Base-by-base conservation (phyloP, 2,888 invertebrate genomes). In the Neuroscelio doddi region DNA sequence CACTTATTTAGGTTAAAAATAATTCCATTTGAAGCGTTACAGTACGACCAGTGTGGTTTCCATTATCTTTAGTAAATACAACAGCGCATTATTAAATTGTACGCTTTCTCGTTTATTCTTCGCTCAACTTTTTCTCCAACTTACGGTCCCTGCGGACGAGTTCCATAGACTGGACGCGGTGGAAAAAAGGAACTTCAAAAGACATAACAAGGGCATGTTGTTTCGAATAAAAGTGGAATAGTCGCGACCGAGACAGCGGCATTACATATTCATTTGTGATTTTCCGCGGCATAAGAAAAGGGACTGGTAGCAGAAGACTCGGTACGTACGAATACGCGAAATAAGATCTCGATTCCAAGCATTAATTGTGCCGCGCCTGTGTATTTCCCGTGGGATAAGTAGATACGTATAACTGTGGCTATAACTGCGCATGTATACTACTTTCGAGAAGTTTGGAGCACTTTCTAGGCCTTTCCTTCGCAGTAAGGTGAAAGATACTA, bases 241-340 rank as follows among this genome's bases (percentile, higher is more conserved):
- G 17, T 34, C 15, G 32, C n/a, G 26, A 38, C 24, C 34, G 44
- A 56, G 45, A 27, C 42, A 64, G 38, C 30, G 39, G 58, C 75
- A 80, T 80, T 80, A 81, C 76, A 72, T 79, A 83, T 82, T 80
- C 80, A 81, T 81, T 82, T 74, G 76, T 75, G 76, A 80, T 80
- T 81, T 77, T 66, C 70, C 64, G 58, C 49, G 39, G 47, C 46
- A 58, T 58, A 61, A 62, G 41, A 53, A 27, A 52, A 51, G 47
- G 29, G 17, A 26, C 1, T 27, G 10, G 10, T 24, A 29, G 21
- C 41, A 42, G 57, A 46, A 46, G 47, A 55, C 34, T n/a, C 66
- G 56, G 56, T 27, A 44, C 55, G 64, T 65, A 73, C 59, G 64
- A 71, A 67, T 73, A 69, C 73, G 64, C 74, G 72, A 77, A 79